These are phyloP conservation scores for rabbit (Oryctolagus cuniculus) DNA, from an alignment of 2,113 vertebrate species.

Conservation along the genomic window mOryCun1.1 NC_091435.1:21228001-21228500, in stretches of 20 bases:
- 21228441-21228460: not conserved
- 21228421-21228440: not conserved
- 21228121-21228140: not conserved
- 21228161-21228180: too few species aligned
- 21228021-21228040: not conserved
- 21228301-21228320: not conserved
- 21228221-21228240: too few species aligned
- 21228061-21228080: not conserved
- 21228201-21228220: too few species aligned
- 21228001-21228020: not conserved
- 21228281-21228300: too few species aligned
- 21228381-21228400: not conserved
- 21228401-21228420: rapidly evolving
- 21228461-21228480: not conserved
- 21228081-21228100: not conserved
- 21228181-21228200: too few species aligned
- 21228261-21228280: too few species aligned
- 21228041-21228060: not conserved
- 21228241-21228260: too few species aligned
- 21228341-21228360: not conserved
- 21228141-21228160: not conserved
- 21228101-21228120: not conserved
- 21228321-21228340: not conserved
- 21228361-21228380: not conserved
- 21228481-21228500: not conserved